Base-by-base conservation (phyloP, 35 echinoderm and acorn worm species). In the Eucidaris tribuloides region DNA sequence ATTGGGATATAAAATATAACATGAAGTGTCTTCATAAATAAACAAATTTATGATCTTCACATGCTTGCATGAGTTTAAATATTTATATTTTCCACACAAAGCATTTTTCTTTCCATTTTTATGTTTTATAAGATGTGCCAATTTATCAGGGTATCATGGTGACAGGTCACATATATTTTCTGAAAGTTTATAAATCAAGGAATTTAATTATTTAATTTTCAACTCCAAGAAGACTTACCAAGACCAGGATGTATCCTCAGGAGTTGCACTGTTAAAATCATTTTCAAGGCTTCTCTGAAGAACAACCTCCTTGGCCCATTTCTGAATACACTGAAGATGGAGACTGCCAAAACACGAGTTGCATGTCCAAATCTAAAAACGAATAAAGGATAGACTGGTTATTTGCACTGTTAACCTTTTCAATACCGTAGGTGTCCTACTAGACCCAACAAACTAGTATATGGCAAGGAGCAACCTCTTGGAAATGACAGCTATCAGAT, bases 251-350 rank as follows among this genome's bases (percentile, higher is more conserved):
- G 82, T 59, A 38, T 54, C 79, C 15, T 42, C 76, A 58, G 68
- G 59, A 30, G 78, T 30, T 80, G 85, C 15, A 79, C 79, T 34
- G 45, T 81, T 58, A 23, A 86, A 86, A 24, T 92, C 81, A 6
- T 77, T 81, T 31, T 89, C 77, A 41, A 89, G 77, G 42, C 87
- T 68, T 20, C 82, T 66, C 74, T 79, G 81, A 37, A 98, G 76
- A 2, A 86, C 61, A 18, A 85, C 91, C 56, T 98, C 81, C 64
- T 90, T 86, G 20, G 90, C 90, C 95, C 95, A 98, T 30, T 98
- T 98, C 42, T 98, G 95, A 77, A 98, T 92, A 81, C 95, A 98
- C 33, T 89, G 76, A 18, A 98, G 82, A 76, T 98, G 95, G n/a
- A 98, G 90, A 2, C 89, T 87, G 25, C 81, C 82, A 62, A 63